Conservation (phyloP, 2,888 invertebrate genomes). For the Stenoptilia bipunctidactyla region DNA sequence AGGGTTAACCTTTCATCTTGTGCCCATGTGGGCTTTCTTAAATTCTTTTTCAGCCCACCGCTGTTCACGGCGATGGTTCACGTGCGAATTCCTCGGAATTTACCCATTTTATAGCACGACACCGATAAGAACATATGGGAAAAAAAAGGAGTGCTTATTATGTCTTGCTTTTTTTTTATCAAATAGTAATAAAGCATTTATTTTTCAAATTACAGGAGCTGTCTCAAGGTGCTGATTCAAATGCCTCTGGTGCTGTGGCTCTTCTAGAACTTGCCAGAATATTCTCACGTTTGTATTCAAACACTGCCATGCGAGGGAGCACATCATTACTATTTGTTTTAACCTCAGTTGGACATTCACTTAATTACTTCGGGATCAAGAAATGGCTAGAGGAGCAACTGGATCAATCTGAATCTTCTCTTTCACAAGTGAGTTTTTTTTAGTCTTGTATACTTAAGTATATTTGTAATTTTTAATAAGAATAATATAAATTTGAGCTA, state of each 20-base stretch:
- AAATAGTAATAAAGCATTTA: background rate
- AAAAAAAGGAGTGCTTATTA: no score
- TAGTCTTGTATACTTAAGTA: no score
- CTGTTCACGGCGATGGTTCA: slow-evolving; percentile 96
- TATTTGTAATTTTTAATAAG: no score
- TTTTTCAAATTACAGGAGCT: slow-evolving; percentile 73
- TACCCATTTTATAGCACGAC: slow-evolving; percentile 81
- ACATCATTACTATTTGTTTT: slow-evolving; percentile 89
- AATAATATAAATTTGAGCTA: no score
- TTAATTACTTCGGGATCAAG: slow-evolving; percentile 95
- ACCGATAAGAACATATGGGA: slow-evolving; percentile 70
- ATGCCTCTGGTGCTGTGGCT: slow-evolving; percentile 91
- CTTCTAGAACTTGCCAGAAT: slow-evolving; percentile 89
- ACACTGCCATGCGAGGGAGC: slow-evolving; percentile 77
- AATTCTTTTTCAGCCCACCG: slow-evolving; percentile 99
- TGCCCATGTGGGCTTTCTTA: slow-evolving; percentile 99
- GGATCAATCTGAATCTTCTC: slow-evolving; percentile 76
- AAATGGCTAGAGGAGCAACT: slow-evolving; percentile 95
- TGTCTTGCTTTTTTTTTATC: no score
- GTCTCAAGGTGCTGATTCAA: slow-evolving; percentile 91
- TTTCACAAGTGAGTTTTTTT: slow-evolving; percentile 74
- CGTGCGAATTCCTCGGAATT: slow-evolving; percentile 98
- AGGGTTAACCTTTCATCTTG: slow-evolving; percentile 99
- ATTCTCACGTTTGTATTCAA: slow-evolving; percentile 88
- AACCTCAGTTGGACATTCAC: slow-evolving; percentile 89